Base-by-base conservation (phyloP, 2,797 vertebrate species). In the Novumbra hubbsi region DNA sequence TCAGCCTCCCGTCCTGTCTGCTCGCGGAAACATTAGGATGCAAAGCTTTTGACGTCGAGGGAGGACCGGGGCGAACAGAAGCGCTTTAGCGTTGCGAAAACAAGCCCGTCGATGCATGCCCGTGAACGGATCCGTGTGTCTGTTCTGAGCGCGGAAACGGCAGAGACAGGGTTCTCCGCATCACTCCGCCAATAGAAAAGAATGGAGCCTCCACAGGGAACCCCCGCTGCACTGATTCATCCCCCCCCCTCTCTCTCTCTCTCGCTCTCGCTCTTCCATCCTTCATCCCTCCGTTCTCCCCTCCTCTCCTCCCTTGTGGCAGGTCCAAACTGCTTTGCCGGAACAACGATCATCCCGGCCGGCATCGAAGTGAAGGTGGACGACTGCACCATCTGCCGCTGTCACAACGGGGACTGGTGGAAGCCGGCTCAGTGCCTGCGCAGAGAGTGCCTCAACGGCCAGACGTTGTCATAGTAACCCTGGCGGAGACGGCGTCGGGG, bases 361-460 rank as follows among this genome's bases (percentile, higher is more conserved):
- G 98, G 98, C 90, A 98, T 98, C 62, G 98, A 99, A 90, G 98
- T 99, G 84, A 99, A 99, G 94, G 97, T 99, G 95, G 98, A 99
- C 82, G 98, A 99, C 91, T 99, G 98, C 94, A 98, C 97, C 94
- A 98, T 99, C 94, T 99, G 98, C 90, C 96, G 98, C 88, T 99
- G 98, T 92, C 97, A 98, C 94, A 98, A 96, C 28, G 98, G 98
- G 85, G 98, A 99, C 94, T 99, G 98, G 98, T 99, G 98, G 97
- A 99, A 99, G 87, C 97, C 97, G 0, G 98, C 98, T 0, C 96
- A 98, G 92, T 99, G 98, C 86, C 96, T 97, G 88, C 96, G 98
- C 83, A 94, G 98, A 0, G 97, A 99, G 88, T 99, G 98, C 92
- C 97, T 98, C 93, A 97, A 96, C 71, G 97, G 97, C 91, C 96